Conservation (phyloP, 2,113 vertebrate species). For the Microcebus tavaratra region DNA sequence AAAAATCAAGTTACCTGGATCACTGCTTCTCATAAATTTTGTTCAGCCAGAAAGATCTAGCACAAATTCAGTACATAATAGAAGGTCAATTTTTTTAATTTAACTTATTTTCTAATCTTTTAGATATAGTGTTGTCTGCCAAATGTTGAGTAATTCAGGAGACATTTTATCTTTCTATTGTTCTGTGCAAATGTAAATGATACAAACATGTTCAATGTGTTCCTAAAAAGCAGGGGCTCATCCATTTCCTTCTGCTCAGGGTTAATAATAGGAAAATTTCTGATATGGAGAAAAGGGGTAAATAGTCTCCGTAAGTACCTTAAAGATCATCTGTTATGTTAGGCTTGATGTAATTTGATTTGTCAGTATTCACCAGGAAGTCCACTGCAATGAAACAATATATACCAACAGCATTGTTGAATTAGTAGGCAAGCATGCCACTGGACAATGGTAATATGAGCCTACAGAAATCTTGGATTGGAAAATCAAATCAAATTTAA, state of each 20-base stretch:
- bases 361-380: neutral
- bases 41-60: neutral
- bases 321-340: neutral
- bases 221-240: neutral
- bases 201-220: neutral
- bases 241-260: neutral
- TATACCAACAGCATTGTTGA: neutral
- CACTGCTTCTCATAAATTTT: slow-evolving; percentile 20
- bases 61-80: slow-evolving; percentile 17
- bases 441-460: neutral
- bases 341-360: neutral
- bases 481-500: neutral
- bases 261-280: neutral
- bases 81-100: neutral
- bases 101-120: slow-evolving; percentile 32
- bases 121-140: slow-evolving; percentile 28
- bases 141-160: neutral
- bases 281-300: neutral
- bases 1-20: slow-evolving; percentile 56
- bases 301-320: neutral
- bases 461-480: neutral
- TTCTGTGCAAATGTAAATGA: neutral
- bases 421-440: neutral
- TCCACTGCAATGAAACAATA: neutral
- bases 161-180: neutral